Base-by-base conservation (phyloP, 1,140 invertebrate species). In the Microplitis demolitor region DNA sequence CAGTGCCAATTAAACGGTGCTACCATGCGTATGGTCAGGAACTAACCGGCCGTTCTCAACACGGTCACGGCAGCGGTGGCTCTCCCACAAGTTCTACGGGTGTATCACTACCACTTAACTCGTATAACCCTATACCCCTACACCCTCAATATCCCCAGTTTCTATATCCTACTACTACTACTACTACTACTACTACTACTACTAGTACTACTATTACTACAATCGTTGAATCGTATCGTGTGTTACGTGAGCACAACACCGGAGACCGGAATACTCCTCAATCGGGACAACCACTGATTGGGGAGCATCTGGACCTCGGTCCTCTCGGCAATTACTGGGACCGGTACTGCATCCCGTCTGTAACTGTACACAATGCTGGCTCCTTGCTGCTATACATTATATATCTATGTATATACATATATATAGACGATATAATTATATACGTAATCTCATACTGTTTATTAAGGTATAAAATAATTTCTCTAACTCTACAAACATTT, bases 1-100 rank as follows among this genome's bases (percentile, higher is more conserved):
- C 83, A 82, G 80, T 85, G 83, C 86, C 86, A 87, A 87, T 87
- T 87, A 87, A 87, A 85, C 84, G 83, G 84, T 86, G 83, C 83
- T 81, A 76, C 81, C 84, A 87, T 87, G 84, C 86, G 85, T 87
- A 84, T 81, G 83, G 80, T 82, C 81, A 83, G 84, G 81, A 84
- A 79, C 84, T 85, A 86, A 84, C 84, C 84, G 84, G 81, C 78
- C 83, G 79, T 83, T 84, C 80, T 83, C 82, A 80, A 84, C 80
- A 79, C 83, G 83, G 77, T 82, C 80, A 84, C 80, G 82, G 78
- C 77, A 45, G 39, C 39, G 39, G 39, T 45, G 39, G 39, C 39
- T 45, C 39, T 71, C 76, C 83, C 53, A 69, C 76, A 74, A 76
- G 73, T 77, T 70, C 70, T 61, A 34, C 24, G 60, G 39, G 24